Evolutionary conservation across 2,888 invertebrate species (phyloP), one percentile per base, ranked within the genome.

Genomic region (Anarsia innoxiella): DNA sequence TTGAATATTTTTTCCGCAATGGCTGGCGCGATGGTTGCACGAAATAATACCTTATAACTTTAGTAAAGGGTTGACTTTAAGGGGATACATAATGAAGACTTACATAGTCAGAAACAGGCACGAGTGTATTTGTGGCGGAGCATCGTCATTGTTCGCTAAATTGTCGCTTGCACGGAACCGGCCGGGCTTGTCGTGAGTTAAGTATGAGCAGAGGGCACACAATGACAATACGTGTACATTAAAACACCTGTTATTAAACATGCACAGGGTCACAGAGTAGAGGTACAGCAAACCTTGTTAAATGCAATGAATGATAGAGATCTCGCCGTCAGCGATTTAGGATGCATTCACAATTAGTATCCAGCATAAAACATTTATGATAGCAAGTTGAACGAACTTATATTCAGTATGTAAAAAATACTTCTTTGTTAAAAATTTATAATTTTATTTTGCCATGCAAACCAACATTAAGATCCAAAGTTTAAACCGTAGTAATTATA

Each of bases 101-200:
- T 73, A 79, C 65, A 73, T 68, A 70, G 65, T 60, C 70, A 69
- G 65, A 66, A 67, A 66, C 70, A 69, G 69, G 68, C 67, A 63
- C 62, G 70, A 68, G 67, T 71, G 71, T 76, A 77, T 76, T 80
- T 79, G 83, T 66, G 78, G 79, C 70, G 61, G 64, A 76, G 76
- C 78, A 70, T 79, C 75, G 80, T 79, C 82, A 83, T 83, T 83
- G 83, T 83, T 83, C 82, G 80, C 78, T 80, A 82, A 83, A 83
- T 82, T 82, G 82, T 83, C 82, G 79, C 74, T 76, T 70, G 82
- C 82, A 82, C 72, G 82, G 70, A 82, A 80, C 79, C 79, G 74
- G 76, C 79, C 71, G 48, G 63, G 76, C 78, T 69, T 74, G 82
- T 80, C 82, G 83, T 80, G 79, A 76, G 76, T 66, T 77, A 77